Evolutionary conservation across 1,140 invertebrate species (phyloP).

Genomic region (Bombus soroeensis): DNA sequence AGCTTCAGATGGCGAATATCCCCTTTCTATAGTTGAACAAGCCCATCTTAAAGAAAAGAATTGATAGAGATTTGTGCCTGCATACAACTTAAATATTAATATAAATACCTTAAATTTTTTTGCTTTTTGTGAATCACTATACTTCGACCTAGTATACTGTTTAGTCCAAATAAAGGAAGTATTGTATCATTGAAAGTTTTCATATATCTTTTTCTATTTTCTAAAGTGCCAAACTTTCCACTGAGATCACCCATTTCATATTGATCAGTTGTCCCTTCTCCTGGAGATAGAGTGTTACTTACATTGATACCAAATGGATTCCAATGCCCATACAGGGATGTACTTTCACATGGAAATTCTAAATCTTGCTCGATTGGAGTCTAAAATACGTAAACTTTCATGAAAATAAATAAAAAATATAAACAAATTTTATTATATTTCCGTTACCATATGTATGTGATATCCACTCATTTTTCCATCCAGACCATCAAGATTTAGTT

Average conservation of each 20-base stretch:
- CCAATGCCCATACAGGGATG: constrained; percentile 91
- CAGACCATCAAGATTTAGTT: constrained; percentile 90
- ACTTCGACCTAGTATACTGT: constrained; percentile 93
- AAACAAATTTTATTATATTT: constrained; percentile 17
- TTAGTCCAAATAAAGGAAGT: constrained; percentile 92
- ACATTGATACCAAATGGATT: constrained; percentile 90
- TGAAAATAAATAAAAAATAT: background rate
- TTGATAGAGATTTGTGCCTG: background rate
- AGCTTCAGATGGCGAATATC: constrained; percentile 93
- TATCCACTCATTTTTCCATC: constrained; percentile 87
- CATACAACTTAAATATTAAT: background rate
- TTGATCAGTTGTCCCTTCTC: constrained; percentile 90
- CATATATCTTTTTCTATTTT: constrained; percentile 84
- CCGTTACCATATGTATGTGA: constrained; percentile 90
- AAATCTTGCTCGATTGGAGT: constrained; percentile 90
- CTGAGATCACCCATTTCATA: constrained; percentile 96
- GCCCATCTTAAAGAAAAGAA: constrained; percentile 86
- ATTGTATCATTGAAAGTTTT: constrained; percentile 91
- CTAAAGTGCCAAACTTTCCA: constrained; percentile 92
- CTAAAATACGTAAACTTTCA: constrained; percentile 78
- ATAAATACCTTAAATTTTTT: constrained; percentile 80
- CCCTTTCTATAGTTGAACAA: constrained; percentile 92
- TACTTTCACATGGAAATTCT: constrained; percentile 94
- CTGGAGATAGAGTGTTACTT: constrained; percentile 84
- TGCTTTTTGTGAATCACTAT: constrained; percentile 93